A percentile compares a stretch with the other conserved stretches of the same genome.
Evolutionary conservation across 2,888 invertebrate genomes (phyloP).

Genomic region (Drosophila ochracea): DNA sequence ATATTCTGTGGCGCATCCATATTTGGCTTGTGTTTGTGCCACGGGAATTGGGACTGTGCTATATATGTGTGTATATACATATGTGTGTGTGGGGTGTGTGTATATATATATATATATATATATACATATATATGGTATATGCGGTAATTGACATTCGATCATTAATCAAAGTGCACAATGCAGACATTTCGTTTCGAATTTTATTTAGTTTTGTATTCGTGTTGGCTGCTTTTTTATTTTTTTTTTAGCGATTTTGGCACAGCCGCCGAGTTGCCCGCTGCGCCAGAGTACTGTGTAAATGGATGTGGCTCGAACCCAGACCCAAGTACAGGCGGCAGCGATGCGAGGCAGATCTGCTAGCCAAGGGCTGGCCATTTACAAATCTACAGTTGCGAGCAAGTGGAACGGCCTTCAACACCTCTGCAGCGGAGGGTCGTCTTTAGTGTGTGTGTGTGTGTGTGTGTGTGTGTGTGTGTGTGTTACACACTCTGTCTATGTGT

Average conservation of each 20-base stretch:
- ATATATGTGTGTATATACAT: background rate
- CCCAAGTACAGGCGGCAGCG: conserved; percentile 10
- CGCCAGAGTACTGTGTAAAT: conserved; percentile 10
- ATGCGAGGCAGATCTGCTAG: conserved; percentile 15
- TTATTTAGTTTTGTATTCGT: conserved; percentile 73
- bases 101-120: background rate
- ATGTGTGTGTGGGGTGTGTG: conserved; percentile 21
- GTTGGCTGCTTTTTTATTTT: conserved; percentile 27
- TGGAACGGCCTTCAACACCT: conserved; percentile 76
- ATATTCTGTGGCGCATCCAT: conserved; percentile 33
- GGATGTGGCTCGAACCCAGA: conserved; percentile 6
- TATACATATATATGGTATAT: conserved; percentile 62
- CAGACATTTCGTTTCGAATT: conserved; percentile 83
- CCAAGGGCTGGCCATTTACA: conserved; percentile 36
- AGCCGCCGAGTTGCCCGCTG: conserved; percentile 51
- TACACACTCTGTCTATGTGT: no score
- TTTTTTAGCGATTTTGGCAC: conserved; percentile 38
- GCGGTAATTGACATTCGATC: conserved; percentile 85
- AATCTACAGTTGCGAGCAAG: conserved; percentile 48
- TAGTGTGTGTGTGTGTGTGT: background rate
- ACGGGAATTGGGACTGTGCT: conserved; percentile 34
- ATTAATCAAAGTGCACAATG: conserved; percentile 86
- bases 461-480: background rate
- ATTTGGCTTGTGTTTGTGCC: conserved; percentile 31
- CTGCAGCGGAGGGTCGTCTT: conserved; percentile 8